Base-by-base conservation (phyloP, 2,113 vertebrate species). In the Beaufortia kweichowensis region DNA sequence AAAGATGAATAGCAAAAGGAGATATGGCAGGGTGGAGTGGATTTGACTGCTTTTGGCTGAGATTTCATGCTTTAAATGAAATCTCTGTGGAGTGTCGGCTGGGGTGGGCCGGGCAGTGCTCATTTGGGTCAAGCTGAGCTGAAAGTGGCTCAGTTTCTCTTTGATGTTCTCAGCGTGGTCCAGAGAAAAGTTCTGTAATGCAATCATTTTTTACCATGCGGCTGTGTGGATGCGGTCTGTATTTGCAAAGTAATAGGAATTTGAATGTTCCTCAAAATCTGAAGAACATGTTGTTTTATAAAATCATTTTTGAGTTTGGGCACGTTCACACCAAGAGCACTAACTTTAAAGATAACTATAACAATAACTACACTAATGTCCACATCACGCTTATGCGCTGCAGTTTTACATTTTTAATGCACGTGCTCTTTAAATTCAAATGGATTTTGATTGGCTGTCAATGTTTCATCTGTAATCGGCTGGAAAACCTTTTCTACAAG, bases 41-140 rank as follows among this genome's bases (percentile, higher is more conserved):
- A 29, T 79, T 59, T 33, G 61, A 66, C 43, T 41, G 60, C 77
- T 79, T 79, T 79, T 56, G 28, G 43, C 59, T 75, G 56, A 67
- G 76, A 64, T 79, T 77, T 28, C 72, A 35, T 70, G 70, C 56
- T 79, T 56, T 65, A 67, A 77, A 79, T 43, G 61, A 76, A 41
- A n/a, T 33, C 67, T 77, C 33, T 28, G 46, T 61, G 55, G 62
- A 79, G 50, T 43, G 17, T 6, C 10, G 57, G 41, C 53, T 35
- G 48, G 59, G 3, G 7, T 64, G 28, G 67, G 53, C 55, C 1
- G 46, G 55, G 74, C 55, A 46, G 17, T 17, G 26, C 67, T 73
- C 70, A 35, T 79, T 67, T 79, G 55, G 57, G 62, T 64, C 73
- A 39, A 76, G 53, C 48, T 63, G 46, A 57, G 60, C 66, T 63